A percentile compares a stretch with the other conserved stretches of the same genome.
phyloP scores from a whole-genome alignment of 1,140 invertebrate species.

The Drosophila bocki region DNA sequence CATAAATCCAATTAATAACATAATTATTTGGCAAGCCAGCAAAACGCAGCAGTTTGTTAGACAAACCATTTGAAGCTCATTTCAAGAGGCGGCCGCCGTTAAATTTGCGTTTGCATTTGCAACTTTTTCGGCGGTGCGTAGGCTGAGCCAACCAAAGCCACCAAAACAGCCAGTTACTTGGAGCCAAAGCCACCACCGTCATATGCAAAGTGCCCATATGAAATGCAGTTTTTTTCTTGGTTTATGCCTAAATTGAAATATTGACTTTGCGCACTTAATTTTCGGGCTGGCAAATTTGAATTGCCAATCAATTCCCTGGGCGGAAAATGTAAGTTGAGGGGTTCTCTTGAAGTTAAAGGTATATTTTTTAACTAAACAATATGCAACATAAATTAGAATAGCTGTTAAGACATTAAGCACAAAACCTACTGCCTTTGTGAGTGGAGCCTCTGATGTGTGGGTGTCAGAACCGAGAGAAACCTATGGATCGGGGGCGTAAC shows the following conservation, averaged over 20 bases:
- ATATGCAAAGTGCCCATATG: constrained; percentile 63
- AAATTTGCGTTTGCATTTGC: constrained; percentile 26
- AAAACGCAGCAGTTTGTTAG: constrained; percentile 33
- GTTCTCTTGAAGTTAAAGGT: constrained; percentile 16
- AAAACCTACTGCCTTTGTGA: constrained; percentile 48
- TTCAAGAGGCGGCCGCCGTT: constrained; percentile 59
- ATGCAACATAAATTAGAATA: constrained; percentile 80
- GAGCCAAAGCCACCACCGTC: constrained; percentile 17
- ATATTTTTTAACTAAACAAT: constrained; percentile 58
- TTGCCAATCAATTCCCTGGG: constrained; percentile 62
- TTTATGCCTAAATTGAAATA: constrained; percentile 71
- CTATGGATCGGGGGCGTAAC: constrained; percentile 39
- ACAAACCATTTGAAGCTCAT: constrained; percentile 65
- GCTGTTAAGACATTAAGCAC: constrained; percentile 46
- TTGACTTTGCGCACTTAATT: constrained; percentile 82
- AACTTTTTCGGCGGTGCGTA: constrained; percentile 44
- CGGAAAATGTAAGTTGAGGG: constrained; percentile 4
- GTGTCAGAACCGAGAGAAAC: constrained; percentile 18
- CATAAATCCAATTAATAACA: constrained; percentile 83
- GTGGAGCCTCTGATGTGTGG: constrained; percentile 28
- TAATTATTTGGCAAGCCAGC: constrained; percentile 69
- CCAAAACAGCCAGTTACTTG: constrained; percentile 54
- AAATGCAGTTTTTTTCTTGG: constrained; percentile 51
- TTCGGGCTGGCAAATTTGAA: constrained; percentile 75
- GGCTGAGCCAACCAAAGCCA: constrained; percentile 23